Evolutionary conservation across 2,888 invertebrate genomes (phyloP), one percentile per base, ranked within the genome.

Genomic region (Bellardia pandia): DNA sequence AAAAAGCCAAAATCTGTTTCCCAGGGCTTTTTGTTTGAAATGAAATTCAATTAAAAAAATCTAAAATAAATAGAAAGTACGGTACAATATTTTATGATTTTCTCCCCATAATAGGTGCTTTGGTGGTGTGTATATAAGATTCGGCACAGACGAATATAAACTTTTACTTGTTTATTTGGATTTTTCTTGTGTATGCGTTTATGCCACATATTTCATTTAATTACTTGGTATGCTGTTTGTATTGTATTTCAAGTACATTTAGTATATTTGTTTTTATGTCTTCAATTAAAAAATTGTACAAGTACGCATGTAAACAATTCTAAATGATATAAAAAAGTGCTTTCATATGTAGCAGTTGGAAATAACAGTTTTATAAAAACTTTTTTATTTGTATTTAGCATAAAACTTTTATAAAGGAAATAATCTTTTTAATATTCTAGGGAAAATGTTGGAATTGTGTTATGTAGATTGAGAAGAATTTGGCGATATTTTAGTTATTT

Each of bases 251-350:
- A 60, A 51, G 53, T 45, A 16, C 60, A 74, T 62, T 72, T 23
- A 76, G 76, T 76, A 66, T 87, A 79, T 87, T 75, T 75, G 56
- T 78, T 77, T 80, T 83, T 51, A 60, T 66, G 37, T 66, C 56
- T 37, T 53, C 23, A 79, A 80, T 9, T 6, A 16, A 56, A 16
- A 56, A 30, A 45, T 11, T 71, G 6, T 51, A n/a, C n/a, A 56
- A 66, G 16, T 33, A 66, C 45, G 13, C 13, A 13, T 11, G 11
- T 45, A 11, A 13, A 45, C 42, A 16, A 60, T 37, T 42, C 51
- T 23, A 37, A 33, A 37, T 11, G 42, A 42, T 16, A 66, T 16
- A 66, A 45, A 14, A 30, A 48, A 51, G 3, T 69, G n/a, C 51
- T 71, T 71, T 60, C n/a, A 62, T n/a, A 45, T 45, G 11, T 37